These are phyloP conservation scores for Mythimna pallens DNA, from an alignment of 2,888 invertebrate genomes.

Conservation along the genomic window DNA sequence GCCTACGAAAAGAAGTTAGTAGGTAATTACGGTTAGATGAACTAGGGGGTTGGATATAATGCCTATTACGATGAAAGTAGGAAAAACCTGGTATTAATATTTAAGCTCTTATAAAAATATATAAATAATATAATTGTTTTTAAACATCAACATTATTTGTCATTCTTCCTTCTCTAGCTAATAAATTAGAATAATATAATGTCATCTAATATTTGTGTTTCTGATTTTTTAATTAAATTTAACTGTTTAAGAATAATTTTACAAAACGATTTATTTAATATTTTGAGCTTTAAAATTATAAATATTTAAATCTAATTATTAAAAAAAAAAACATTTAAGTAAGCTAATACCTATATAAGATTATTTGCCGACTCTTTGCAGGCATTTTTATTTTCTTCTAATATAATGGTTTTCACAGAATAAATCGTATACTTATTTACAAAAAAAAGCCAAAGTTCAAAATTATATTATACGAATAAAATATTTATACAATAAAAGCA, in stretches of 20 bases:
- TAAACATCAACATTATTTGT: constrained; percentile 20
- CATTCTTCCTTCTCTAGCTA: constrained; percentile 44
- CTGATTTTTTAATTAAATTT: constrained; percentile 7
- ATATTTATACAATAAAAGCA: constrained; percentile 10
- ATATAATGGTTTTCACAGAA: background rate
- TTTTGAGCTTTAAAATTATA: constrained; percentile 20
- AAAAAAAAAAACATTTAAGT: background rate
- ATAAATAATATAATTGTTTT: constrained; percentile 15
- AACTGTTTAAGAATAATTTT: constrained; percentile 7
- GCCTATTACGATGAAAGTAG: background rate
- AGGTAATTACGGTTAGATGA: background rate
- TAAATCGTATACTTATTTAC: background rate
- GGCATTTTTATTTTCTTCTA: background rate
- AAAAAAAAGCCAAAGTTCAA: constrained; percentile 32
- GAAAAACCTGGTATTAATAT: background rate
- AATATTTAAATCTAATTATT: background rate
- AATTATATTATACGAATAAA: constrained; percentile 11
- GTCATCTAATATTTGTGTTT: constrained; percentile 35
- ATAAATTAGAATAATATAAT: constrained; percentile 33
- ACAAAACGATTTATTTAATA: constrained; percentile 3
- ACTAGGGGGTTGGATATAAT: background rate
- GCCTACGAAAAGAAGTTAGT: background rate
- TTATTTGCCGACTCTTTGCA: background rate
- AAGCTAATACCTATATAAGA: background rate
- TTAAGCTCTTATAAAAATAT: constrained; percentile 22